phyloP scores from a whole-genome alignment of 53 echinoderm and acorn worm genomes.

The Temnopleurus reevesii region DNA sequence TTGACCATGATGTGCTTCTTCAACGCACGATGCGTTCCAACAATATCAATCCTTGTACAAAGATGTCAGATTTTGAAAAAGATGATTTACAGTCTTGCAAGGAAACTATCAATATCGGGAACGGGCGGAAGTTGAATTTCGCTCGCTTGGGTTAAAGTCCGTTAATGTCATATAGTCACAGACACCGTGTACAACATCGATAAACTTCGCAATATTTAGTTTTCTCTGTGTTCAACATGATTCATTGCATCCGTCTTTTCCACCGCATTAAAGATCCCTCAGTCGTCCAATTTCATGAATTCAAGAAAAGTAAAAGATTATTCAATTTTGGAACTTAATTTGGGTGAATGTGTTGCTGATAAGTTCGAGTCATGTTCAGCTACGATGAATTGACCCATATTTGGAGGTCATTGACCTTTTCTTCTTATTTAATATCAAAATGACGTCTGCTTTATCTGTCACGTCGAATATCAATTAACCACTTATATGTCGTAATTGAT shows the following conservation, averaged over 20 bases:
- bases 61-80: background rate
- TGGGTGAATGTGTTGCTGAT: background rate
- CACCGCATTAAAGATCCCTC: constrained; percentile 16
- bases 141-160: constrained; percentile 8
- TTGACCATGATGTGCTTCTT: too few relatives aligned
- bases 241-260: constrained; percentile 45
- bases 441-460: background rate
- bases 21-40: too few relatives aligned
- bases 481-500: constrained; percentile 5
- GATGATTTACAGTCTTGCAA: background rate
- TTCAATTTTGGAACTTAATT: background rate
- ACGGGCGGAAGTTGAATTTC: constrained; percentile 34
- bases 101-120: constrained; percentile 5
- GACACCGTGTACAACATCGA: constrained; percentile 56
- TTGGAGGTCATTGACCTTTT: background rate
- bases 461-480: constrained; percentile 11
- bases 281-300: background rate
- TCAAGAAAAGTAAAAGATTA: background rate
- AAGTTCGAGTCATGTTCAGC: background rate
- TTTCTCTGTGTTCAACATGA: constrained; percentile 53
- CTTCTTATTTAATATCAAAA: background rate
- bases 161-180: constrained; percentile 46
- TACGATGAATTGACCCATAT: background rate
- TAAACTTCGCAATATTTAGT: constrained; percentile 42
- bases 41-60: background rate